phyloP scores from a whole-genome alignment of 2,888 invertebrate genomes.

The Dendrolimus pini region DNA sequence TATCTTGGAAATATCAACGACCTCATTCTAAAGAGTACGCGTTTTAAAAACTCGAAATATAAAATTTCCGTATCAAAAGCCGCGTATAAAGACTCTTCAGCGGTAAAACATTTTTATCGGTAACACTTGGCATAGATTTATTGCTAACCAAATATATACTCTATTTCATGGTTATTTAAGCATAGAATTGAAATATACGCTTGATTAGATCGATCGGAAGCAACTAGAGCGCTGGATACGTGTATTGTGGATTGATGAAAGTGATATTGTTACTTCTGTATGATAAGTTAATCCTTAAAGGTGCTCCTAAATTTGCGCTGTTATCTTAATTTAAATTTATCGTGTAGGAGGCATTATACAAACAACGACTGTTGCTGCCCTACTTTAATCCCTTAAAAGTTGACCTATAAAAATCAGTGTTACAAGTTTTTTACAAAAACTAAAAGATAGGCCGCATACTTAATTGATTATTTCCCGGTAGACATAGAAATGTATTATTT shows the following conservation, averaged over 20 bases:
- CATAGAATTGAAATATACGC: constrained; percentile 18
- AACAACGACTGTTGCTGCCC: no score
- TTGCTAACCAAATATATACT: neutral
- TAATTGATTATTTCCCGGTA: no score
- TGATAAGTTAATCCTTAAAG: no score
- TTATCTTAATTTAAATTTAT: no score
- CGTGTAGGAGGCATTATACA: no score
- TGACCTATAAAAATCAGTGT: no score
- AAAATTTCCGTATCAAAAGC: constrained; percentile 26
- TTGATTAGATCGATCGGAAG: constrained; percentile 27
- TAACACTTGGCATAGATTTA: constrained; percentile 15
- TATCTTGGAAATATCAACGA: neutral
- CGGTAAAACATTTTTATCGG: constrained; percentile 41
- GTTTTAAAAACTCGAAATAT: constrained; percentile 28
- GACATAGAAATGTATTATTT: no score
- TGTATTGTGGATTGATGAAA: constrained; percentile 29
- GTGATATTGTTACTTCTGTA: neutral
- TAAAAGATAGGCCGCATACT: no score
- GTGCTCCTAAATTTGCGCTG: no score
- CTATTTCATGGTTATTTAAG: neutral
- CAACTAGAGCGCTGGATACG: constrained; percentile 31
- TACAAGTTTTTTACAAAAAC: no score
- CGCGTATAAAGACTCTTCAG: constrained; percentile 31
- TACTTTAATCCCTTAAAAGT: no score
- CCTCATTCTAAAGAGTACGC: neutral